Evolutionary conservation across 2,113 vertebrate genomes (phyloP), one percentile per base, ranked within the genome.

Genomic region (Glaucomys volans): DNA sequence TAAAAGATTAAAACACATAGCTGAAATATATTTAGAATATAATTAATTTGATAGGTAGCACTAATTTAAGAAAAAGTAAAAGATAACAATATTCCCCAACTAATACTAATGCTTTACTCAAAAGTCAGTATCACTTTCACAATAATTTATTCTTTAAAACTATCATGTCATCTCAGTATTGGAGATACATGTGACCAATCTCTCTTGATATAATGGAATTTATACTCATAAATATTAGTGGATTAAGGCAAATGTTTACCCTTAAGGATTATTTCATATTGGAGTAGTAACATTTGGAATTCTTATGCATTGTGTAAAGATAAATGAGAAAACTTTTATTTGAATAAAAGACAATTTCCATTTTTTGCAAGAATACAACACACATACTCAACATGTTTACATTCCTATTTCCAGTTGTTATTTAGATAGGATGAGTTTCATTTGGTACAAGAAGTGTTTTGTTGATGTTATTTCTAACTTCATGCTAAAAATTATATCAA

Each of bases 61-160:
- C 40, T 93, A 96, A 87, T 62, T 88, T 90, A 77, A 84, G 72
- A 74, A 71, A 94, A 97, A 92, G 13, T 75, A 52, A 87, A 97
- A 81, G 28, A 26, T 91, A 82, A 16, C 57, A 81, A 54, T 88
- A 84, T 85, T 37, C 50, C 94, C 28, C 84, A 79, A 18, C 82
- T 90, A 57, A 57, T 96, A 81, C 10, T 71, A 71, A 64, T 94
- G 62, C 71, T 94, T 67, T 26, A 90, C 16, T 22, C n/a, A 87
- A 96, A 94, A 81, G 44, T 72, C 87, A 92, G 32, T 91, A 47
- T 81, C 8, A 17, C 47, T 92, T 92, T 93, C 50, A 87, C 0
- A 74, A 30, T 87, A 67, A 76, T 80, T 69, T 81, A 90, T 89
- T 71, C 32, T 72, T 87, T 35, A 96, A 66, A 74, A 37, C 32